Conservation (phyloP, 2,888 invertebrate species). For the Drosophila recens region DNA sequence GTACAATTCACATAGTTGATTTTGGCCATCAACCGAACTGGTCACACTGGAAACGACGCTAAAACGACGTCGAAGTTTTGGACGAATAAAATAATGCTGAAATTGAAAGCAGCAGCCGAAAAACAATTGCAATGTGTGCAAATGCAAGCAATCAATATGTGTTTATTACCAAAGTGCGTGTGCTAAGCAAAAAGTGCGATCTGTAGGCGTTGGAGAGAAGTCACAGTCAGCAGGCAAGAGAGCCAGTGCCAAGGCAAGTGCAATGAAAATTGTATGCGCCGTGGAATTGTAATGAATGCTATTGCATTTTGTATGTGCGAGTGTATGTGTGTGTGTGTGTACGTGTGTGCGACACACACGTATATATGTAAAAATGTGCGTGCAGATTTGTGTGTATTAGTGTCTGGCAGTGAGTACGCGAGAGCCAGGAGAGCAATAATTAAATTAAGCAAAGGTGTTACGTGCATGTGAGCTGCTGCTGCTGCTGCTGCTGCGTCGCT, state of each 20-base stretch:
- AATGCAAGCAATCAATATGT: constrained; percentile 75
- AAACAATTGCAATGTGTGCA: constrained; percentile 75
- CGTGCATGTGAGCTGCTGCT: constrained; percentile 56
- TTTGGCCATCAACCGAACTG: constrained; percentile 17
- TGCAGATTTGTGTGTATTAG: constrained; percentile 37
- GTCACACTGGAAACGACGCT: constrained; percentile 59
- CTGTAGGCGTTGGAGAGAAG: constrained; percentile 58
- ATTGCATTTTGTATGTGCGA: constrained; percentile 59
- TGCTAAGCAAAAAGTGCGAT: constrained; percentile 61
- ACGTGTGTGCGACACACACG: constrained; percentile 31
- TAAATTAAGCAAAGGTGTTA: constrained; percentile 77
- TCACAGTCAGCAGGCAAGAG: constrained; percentile 48
- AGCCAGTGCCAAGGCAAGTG: constrained; percentile 58
- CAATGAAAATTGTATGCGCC: constrained; percentile 66
- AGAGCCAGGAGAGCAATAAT: constrained; percentile 74
- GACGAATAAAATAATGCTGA: constrained; percentile 63
- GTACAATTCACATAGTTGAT: neutral
- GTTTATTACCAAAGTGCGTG: constrained; percentile 66
- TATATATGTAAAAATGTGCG: constrained; percentile 31
- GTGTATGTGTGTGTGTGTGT: constrained; percentile 24
- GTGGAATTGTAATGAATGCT: constrained; percentile 73
- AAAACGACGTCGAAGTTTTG: constrained; percentile 55
- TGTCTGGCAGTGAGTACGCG: constrained; percentile 61
- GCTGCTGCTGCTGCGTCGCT: constrained; percentile 44
- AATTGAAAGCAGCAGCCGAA: constrained; percentile 66